Conservation (phyloP, 2,888 invertebrate species). For the Nephrotoma guestfalica region DNA sequence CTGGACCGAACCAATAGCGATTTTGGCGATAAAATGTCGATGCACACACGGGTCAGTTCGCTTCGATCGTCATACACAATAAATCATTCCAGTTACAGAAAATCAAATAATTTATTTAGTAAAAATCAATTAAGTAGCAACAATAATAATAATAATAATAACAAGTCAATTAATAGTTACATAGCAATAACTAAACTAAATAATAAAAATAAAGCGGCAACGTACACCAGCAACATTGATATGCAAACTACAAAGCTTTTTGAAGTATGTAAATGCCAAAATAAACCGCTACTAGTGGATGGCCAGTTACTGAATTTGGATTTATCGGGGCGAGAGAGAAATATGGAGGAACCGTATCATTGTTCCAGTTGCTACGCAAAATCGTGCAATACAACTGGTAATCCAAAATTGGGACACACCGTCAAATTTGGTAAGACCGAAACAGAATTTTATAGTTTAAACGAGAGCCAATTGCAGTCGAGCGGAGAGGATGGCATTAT, state of each 20-base stretch:
- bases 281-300: background rate
- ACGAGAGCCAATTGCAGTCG: background rate
- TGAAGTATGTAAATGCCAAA: background rate
- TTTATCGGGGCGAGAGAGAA: background rate
- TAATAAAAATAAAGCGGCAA: background rate
- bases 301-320: background rate
- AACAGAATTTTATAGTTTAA: background rate
- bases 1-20: constrained; percentile 17
- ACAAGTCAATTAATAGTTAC: background rate
- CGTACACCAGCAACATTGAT: background rate
- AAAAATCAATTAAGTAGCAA: background rate
- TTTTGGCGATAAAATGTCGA: constrained; percentile 26
- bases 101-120: background rate
- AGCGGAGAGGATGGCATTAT: background rate
- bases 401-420: background rate
- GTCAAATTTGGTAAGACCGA: background rate
- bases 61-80: constrained; percentile 28
- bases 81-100: constrained; percentile 11
- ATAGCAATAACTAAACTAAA: background rate
- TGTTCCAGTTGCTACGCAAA: background rate
- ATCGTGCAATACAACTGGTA: background rate
- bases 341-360: background rate
- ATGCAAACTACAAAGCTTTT: background rate
- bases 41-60: constrained; percentile 30
- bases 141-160: background rate